Base-by-base conservation (phyloP, 2,888 invertebrate species). In the Xylota sylvarum region DNA sequence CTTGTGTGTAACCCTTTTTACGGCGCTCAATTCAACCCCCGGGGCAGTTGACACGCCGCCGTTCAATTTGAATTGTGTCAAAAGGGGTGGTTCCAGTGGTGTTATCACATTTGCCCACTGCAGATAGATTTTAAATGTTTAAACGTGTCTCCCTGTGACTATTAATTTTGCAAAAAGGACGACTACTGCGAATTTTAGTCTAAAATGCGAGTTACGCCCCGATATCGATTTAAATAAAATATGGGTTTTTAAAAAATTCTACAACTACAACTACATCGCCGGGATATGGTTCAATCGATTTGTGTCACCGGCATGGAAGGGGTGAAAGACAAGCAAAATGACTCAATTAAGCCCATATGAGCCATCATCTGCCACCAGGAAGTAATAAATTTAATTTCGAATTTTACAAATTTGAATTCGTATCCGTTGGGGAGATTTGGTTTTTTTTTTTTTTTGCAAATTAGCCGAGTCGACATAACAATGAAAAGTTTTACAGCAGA, bases 211-310 rank as follows among this genome's bases (percentile, higher is more conserved):
- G 84, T 37, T 46, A 85, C 84, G 84, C 84, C 84, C 84, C 30
- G 62, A 74, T 30, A 80, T 58, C 84, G 64, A 80, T 85, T 85
- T 85, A 79, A 80, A 80, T 85, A 80, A 76, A 70, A 80, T 80
- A 64, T 84, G 56, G 62, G 55, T 78, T 62, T 52, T 43, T 37
- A 10, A 43, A 46, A n/a, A 60, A 69, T 12, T 23, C 23, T 23
- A 3, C 23, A n/a, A n/a, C n/a, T n/a, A n/a, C n/a, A n/a, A n/a
- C n/a, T n/a, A 9, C 7, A 9, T 14, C 5, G 40, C 17, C 60
- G 14, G 80, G 58, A 60, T 30, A 67, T 64, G 43, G 56, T 37
- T 64, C 58, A 67, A 65, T 14, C 4, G 30, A 17, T 65, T 9
- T 27, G 40, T 32, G 67, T 10, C 48, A 55, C 17, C 40, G 23